phyloP scores from a whole-genome alignment of 2,888 invertebrate species.

The Congeria kusceri region DNA sequence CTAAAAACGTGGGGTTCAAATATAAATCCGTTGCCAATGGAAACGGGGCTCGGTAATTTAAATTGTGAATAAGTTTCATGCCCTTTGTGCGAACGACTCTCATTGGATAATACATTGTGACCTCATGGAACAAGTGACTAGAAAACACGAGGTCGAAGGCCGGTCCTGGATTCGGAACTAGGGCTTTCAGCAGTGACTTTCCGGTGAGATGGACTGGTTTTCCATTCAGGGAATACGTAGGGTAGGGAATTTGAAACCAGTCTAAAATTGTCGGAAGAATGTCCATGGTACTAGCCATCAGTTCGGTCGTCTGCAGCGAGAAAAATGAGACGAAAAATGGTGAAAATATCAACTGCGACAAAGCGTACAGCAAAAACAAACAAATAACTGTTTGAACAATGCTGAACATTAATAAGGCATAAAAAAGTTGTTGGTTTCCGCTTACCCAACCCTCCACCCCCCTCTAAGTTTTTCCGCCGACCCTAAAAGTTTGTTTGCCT shows the following conservation, averaged over 20 bases:
- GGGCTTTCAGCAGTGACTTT: constrained; percentile 91
- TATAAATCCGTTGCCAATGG: constrained; percentile 97
- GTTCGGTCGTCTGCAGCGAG: constrained; percentile 87
- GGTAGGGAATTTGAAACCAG: constrained; percentile 89
- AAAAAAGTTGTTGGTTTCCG: too few species aligned
- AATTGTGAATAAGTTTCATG: constrained; percentile 95
- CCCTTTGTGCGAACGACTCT: constrained; percentile 91
- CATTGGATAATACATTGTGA: constrained; percentile 98
- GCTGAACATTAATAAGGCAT: too few species aligned
- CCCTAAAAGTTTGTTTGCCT: too few species aligned
- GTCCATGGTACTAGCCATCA: constrained; percentile 92
- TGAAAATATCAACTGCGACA: too few species aligned
- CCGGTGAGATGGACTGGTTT: constrained; percentile 87
- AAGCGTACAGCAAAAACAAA: too few species aligned
- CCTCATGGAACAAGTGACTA: constrained; percentile 95
- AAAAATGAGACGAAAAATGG: not conserved
- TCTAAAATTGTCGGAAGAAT: constrained; percentile 93
- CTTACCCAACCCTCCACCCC: too few species aligned
- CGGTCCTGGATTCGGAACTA: constrained; percentile 82
- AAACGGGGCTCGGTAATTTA: constrained; percentile 94
- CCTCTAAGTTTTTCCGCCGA: too few species aligned
- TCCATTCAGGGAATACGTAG: constrained; percentile 71
- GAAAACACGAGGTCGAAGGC: constrained; percentile 88
- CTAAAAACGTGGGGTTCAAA: constrained; percentile 94
- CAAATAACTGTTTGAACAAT: too few species aligned